These are phyloP conservation scores for Vesta saturnalis DNA, from an alignment of 2,888 invertebrate species.

Conservation along the genomic window DNA sequence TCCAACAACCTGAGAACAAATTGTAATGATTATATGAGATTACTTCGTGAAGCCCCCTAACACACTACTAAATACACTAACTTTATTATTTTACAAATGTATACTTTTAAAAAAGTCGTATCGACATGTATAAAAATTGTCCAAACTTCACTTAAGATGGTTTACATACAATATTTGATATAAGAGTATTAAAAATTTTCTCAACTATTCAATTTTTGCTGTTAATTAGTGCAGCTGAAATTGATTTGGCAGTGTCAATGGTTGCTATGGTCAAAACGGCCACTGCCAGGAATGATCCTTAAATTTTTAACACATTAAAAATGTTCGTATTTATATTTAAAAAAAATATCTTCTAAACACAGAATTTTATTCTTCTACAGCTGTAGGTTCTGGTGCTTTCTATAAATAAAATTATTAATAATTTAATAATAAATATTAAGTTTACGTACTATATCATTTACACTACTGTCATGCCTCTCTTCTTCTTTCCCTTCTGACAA, in stretches of 20 bases:
- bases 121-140: slow-evolving; percentile 60
- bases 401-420: slow-evolving; percentile 49
- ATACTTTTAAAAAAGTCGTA: slow-evolving; percentile 60
- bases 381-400: slow-evolving; percentile 49
- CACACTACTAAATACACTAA: slow-evolving; percentile 55
- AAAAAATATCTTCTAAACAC: slow-evolving; percentile 37
- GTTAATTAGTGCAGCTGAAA: slow-evolving; percentile 46
- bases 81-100: slow-evolving; percentile 60
- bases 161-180: slow-evolving; percentile 57
- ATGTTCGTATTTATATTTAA: slow-evolving; percentile 49
- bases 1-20: slow-evolving; percentile 12
- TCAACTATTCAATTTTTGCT: slow-evolving; percentile 49
- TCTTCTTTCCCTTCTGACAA: slow-evolving; percentile 43
- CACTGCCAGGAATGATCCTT: slow-evolving; percentile 60
- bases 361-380: slow-evolving; percentile 55
- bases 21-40: slow-evolving; percentile 40
- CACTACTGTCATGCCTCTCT: slow-evolving; percentile 44
- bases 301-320: slow-evolving; percentile 53
- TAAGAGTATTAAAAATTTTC: slow-evolving; percentile 54
- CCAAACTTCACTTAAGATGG: slow-evolving; percentile 58
- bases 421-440: slow-evolving; percentile 22
- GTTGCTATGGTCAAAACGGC: slow-evolving; percentile 56
- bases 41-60: slow-evolving; percentile 46
- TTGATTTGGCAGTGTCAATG: slow-evolving; percentile 58
- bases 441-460: slow-evolving; percentile 37